These are phyloP conservation scores for Hydrozoanthus tunicans DNA, from an alignment of 64 coral and sea anemone species.

Conservation along the genomic window DNA sequence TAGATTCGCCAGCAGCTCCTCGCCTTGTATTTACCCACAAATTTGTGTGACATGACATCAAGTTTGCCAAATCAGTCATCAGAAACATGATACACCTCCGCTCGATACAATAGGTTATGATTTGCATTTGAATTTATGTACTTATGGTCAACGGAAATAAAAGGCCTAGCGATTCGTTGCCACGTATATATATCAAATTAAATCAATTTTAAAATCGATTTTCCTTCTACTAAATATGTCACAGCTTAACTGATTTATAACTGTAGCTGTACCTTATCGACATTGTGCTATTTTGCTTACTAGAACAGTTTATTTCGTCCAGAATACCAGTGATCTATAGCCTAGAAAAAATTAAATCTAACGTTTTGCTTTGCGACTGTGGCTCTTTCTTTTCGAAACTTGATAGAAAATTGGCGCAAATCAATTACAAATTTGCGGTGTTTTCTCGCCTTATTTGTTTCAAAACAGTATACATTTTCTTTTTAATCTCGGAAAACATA, in stretches of 20 bases:
- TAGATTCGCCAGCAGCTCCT: background rate
- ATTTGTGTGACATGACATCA: background rate
- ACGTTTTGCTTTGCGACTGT: no score
- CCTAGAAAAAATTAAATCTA: no score
- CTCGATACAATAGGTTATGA: background rate
- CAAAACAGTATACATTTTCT: background rate
- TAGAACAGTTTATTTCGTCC: constrained; percentile 1
- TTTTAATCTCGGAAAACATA: background rate
- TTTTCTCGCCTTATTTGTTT: background rate
- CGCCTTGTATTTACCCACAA: background rate
- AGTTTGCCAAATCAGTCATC: background rate
- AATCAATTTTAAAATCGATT: constrained; percentile 3
- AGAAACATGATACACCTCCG: background rate
- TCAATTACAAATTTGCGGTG: no score
- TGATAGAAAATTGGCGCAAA: no score
- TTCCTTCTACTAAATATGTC: background rate
- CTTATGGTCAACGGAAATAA: background rate
- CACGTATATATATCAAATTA: constrained; percentile 21
- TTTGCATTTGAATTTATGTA: background rate
- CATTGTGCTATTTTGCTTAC: background rate
- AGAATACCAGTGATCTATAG: no score
- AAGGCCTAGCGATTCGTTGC: constrained; percentile 10
- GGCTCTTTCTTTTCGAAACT: no score
- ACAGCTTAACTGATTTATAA: background rate
- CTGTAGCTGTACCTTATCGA: background rate